phyloP scores from a whole-genome alignment of 1,140 invertebrate genomes.

The Tachypleus tridentatus region DNA sequence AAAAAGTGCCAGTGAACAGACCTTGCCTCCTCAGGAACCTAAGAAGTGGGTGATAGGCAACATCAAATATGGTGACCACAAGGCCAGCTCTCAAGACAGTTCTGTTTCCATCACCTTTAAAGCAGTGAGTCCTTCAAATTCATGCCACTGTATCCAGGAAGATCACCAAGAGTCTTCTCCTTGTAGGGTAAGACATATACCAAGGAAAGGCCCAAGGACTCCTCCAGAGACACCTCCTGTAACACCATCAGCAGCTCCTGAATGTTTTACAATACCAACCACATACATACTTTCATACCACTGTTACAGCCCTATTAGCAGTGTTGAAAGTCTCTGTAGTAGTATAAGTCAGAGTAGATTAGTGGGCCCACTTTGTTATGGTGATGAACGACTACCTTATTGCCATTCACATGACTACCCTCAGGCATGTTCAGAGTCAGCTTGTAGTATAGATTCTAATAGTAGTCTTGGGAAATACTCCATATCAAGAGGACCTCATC shows the following conservation, averaged over 20 bases:
- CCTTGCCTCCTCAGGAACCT: no score
- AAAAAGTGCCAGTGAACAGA: background rate
- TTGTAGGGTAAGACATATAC: slow-evolving; percentile 8
- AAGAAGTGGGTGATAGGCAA: background rate
- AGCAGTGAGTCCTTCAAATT: slow-evolving; percentile 3
- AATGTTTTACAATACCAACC: slow-evolving; percentile 17
- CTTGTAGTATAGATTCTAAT: slow-evolving; percentile 14
- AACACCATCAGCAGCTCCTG: slow-evolving; percentile 24
- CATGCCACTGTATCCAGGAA: no score
- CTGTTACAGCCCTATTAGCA: slow-evolving; percentile 19
- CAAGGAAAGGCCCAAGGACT: slow-evolving; percentile 22
- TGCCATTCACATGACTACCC: no score
- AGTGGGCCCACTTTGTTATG: slow-evolving; percentile 1
- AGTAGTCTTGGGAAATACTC: slow-evolving; percentile 10
- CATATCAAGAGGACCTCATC: no score
- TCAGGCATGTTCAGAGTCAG: slow-evolving; percentile 14
- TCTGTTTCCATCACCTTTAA: slow-evolving; percentile 16
- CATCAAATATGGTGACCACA: slow-evolving; percentile 6
- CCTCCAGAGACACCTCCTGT: slow-evolving; percentile 28
- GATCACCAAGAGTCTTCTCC: no score
- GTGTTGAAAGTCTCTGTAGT: slow-evolving; percentile 17
- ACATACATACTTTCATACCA: slow-evolving; percentile 14
- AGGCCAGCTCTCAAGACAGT: slow-evolving; percentile 4
- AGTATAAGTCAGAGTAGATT: slow-evolving; percentile 11
- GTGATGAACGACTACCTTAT: no score